These are phyloP conservation scores for Camponotus vicinus DNA, from an alignment of 1,140 invertebrate genomes.

Conservation along the genomic window DNA sequence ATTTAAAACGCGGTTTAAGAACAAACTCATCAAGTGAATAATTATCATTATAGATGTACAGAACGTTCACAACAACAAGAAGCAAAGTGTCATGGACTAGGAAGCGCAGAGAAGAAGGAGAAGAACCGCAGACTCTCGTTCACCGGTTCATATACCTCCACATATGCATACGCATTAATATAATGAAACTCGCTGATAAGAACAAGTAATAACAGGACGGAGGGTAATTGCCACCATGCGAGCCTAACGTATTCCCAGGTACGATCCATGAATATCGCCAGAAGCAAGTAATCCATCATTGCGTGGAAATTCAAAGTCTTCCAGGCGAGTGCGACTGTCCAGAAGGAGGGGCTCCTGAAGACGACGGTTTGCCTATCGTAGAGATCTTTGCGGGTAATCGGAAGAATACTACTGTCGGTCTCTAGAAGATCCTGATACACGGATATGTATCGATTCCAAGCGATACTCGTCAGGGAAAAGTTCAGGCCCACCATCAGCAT, in stretches of 20 bases:
- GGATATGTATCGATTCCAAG: conserved; percentile 94
- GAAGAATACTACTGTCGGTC: conserved; percentile 84
- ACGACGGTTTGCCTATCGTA: conserved; percentile 78
- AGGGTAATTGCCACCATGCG: conserved; percentile 89
- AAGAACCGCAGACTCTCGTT: not conserved
- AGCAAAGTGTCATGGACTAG: conserved; percentile 22
- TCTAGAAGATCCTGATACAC: conserved; percentile 92
- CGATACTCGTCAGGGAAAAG: conserved; percentile 90
- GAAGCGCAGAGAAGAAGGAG: not conserved
- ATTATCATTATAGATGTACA: not conserved
- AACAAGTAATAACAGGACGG: conserved; percentile 87
- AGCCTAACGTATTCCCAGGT: conserved; percentile 90
- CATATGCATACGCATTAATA: conserved; percentile 71
- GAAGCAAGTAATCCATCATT: conserved; percentile 90
- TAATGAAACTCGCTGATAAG: conserved; percentile 87
- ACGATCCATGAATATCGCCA: conserved; percentile 93
- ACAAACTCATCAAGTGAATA: not conserved
- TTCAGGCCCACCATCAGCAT: conserved; percentile 90
- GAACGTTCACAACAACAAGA: not conserved
- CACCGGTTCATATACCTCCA: conserved; percentile 61
- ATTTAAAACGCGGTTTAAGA: not conserved
- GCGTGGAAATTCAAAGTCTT: conserved; percentile 93
- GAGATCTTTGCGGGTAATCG: conserved; percentile 87
- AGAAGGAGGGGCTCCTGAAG: conserved; percentile 89
- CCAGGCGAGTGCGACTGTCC: conserved; percentile 92